Conservation (phyloP, 2,888 invertebrate genomes). For the Lasioglossum vierecki region DNA sequence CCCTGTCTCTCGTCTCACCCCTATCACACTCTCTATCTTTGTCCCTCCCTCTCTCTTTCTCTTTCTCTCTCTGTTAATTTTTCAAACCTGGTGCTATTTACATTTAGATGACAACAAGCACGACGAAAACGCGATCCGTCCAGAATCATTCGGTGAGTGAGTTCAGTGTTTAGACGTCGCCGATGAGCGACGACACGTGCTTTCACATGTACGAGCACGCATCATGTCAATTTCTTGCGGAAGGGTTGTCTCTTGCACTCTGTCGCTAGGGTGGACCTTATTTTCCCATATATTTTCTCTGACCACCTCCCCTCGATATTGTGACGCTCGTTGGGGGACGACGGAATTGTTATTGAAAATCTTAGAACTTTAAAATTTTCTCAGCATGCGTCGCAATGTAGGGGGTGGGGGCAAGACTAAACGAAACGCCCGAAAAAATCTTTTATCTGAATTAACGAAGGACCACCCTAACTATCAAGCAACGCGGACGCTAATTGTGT, state of each 20-base stretch:
- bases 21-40: neutral
- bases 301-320: neutral
- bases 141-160: conserved; percentile 78
- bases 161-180: conserved; percentile 70
- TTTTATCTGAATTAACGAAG: neutral
- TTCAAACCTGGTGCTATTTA: conserved; percentile 72
- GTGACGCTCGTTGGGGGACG: too few species aligned
- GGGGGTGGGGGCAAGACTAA: neutral
- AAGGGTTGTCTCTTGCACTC: conserved; percentile 31
- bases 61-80: conserved; percentile 36
- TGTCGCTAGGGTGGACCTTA: neutral
- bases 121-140: conserved; percentile 81
- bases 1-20: neutral
- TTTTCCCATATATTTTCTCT: neutral
- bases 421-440: neutral
- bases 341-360: too few species aligned
- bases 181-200: conserved; percentile 71
- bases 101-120: conserved; percentile 77
- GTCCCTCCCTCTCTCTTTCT: neutral
- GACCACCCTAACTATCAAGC: conserved; percentile 26
- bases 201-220: conserved; percentile 64
- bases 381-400: neutral
- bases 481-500: conserved; percentile 36
- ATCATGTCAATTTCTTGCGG: conserved; percentile 36
- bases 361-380: neutral